Evolutionary conservation across 1,140 invertebrate species (phyloP).

Genomic region (Cyrtorhinus lividipennis): DNA sequence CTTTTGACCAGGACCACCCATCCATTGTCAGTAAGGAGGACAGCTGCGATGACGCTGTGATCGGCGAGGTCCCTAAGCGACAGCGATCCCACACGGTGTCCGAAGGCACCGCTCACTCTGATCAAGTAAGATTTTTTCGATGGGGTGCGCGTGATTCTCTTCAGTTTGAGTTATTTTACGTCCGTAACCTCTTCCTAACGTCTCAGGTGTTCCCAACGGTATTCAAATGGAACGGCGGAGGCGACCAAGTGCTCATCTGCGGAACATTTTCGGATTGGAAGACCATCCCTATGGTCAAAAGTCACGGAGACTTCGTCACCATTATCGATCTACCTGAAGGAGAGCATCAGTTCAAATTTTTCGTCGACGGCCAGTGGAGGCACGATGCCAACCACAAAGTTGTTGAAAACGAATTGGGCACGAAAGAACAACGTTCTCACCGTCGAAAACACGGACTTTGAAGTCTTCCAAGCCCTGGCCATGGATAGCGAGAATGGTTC

Average conservation of each 20-base stretch:
- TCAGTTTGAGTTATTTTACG: too few relatives aligned
- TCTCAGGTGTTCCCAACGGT: constrained; percentile 76
- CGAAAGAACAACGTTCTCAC: constrained; percentile 83
- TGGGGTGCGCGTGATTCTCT: too few relatives aligned
- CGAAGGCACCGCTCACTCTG: constrained; percentile 38
- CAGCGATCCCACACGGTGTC: constrained; percentile 55
- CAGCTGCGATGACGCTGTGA: not conserved
- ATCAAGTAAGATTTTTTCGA: too few relatives aligned
- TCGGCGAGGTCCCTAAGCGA: constrained; percentile 29
- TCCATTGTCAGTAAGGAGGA: not conserved
- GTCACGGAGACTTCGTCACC: constrained; percentile 89
- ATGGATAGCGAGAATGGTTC: constrained; percentile 59
- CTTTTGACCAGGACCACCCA: not conserved
- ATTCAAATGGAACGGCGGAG: constrained; percentile 90
- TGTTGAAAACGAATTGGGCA: constrained; percentile 71
- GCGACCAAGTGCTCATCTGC: constrained; percentile 84
- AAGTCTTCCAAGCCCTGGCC: constrained; percentile 92
- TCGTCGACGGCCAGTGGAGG: constrained; percentile 93
- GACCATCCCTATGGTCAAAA: constrained; percentile 86
- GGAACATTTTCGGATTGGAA: constrained; percentile 96
- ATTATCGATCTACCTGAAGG: constrained; percentile 94
- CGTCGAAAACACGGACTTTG: constrained; percentile 92
- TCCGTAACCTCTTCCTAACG: too few relatives aligned
- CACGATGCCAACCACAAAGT: constrained; percentile 60
- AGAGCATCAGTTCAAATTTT: constrained; percentile 97